Percentiles rank a stretch among this genome's conserved stretches.
These are phyloP conservation scores for Andrena flavipes DNA, from an alignment of 2,888 invertebrate species.

Conservation along the genomic window DNA sequence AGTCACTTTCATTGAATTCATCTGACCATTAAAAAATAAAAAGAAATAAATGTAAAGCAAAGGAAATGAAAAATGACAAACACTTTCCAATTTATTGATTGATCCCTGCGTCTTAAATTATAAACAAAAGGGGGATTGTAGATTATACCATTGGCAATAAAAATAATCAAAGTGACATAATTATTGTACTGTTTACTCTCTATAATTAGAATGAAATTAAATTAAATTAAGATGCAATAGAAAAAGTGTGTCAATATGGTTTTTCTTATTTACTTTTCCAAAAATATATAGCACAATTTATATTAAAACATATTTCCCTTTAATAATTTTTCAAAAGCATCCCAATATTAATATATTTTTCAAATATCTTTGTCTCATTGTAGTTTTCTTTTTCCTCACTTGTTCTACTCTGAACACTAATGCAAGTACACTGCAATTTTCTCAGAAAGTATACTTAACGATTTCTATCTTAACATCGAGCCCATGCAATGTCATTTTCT, in stretches of 20 bases:
- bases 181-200: no score
- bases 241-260: no score
- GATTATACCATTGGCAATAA: neutral
- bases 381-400: neutral
- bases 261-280: no score
- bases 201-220: no score
- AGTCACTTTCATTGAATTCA: neutral
- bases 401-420: neutral
- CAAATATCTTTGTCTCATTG: neutral
- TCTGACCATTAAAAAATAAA: neutral
- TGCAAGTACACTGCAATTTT: neutral
- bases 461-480: constrained; percentile 3
- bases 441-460: neutral
- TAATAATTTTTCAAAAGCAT: neutral
- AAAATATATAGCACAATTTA: neutral
- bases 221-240: no score
- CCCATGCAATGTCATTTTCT: constrained; percentile 2
- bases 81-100: neutral
- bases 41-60: neutral
- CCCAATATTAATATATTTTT: neutral
- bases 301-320: neutral
- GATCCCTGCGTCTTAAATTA: no score
- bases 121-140: neutral
- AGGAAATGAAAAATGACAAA: neutral
- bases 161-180: neutral